Base-by-base conservation (phyloP, 2,888 invertebrate genomes). In the Brachypterus glaber region DNA sequence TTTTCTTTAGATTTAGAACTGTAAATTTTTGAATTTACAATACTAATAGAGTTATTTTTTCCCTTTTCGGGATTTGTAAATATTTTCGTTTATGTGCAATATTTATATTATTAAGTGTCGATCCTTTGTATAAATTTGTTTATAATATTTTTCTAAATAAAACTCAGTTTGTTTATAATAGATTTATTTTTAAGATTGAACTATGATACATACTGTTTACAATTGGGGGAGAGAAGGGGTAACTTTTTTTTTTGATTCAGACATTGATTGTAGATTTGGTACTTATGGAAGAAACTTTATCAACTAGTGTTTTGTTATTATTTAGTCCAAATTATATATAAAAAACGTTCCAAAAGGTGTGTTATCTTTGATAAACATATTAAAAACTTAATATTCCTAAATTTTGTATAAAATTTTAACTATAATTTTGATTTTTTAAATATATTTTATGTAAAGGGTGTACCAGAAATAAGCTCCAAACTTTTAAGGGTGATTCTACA, bases 151-250 rank as follows among this genome's bases (percentile, higher is more conserved):
- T 37, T 36, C 27, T 37, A 27, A 27, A 27, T 27, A 27, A 27
- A 16, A 32, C 11, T 26, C 26, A n/a, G 11, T 5, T 32, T 21
- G 9, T 40, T 40, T 40, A 40, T 36, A 37, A 40, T 40, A 40
- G 29, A 40, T 40, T 40, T 39, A 32, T 31, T 33, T 26, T 46
- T 43, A 39, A 46, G 48, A 37, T 49, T 50, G 55, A 56, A 55
- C 57, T 58, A 58, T 57, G 41, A 51, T 55, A 58, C 55, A 58
- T 54, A 49, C 45, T 52, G 49, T 48, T 57, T 54, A 57, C 53
- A 54, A 49, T 49, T 55, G 39, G 47, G 50, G 53, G 52, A 44
- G 49, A 52, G 52, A 45, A 45, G 43, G 46, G 48, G 51, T 50
- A 46, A n/a, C 48, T 49, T 54, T 55, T 57, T 54, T 53, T 51